Conservation (phyloP, 1,140 invertebrate genomes). For the Trachymyrmex cornetzi region DNA sequence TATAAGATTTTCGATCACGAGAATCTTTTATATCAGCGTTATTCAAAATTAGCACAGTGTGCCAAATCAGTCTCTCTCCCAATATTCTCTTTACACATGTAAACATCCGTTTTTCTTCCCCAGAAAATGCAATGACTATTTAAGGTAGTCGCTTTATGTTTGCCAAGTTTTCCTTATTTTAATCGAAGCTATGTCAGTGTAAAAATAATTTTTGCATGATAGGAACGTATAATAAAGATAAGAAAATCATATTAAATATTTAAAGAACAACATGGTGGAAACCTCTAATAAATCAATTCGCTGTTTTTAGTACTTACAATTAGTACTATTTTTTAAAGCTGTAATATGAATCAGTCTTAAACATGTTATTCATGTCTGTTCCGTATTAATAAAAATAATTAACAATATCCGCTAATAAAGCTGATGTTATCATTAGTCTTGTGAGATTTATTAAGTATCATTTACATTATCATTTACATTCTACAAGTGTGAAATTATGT, state of each 20-base stretch:
- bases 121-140: background rate
- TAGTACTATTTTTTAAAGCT: background rate
- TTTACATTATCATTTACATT: background rate
- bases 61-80: background rate
- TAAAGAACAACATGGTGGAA: background rate
- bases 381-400: background rate
- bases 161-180: background rate
- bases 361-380: background rate
- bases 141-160: background rate
- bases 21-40: background rate
- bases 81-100: background rate
- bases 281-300: background rate
- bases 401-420: background rate
- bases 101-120: background rate
- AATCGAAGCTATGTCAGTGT: background rate
- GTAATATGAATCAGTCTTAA: constrained; percentile 11
- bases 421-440: background rate
- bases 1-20: background rate
- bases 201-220: background rate
- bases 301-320: background rate
- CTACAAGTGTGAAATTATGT: background rate
- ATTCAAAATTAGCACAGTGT: constrained; percentile 2
- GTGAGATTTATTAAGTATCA: background rate
- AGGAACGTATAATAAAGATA: background rate
- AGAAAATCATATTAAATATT: background rate